phyloP scores from a whole-genome alignment of 2,797 vertebrate species.

The Cirrhinus molitorella region DNA sequence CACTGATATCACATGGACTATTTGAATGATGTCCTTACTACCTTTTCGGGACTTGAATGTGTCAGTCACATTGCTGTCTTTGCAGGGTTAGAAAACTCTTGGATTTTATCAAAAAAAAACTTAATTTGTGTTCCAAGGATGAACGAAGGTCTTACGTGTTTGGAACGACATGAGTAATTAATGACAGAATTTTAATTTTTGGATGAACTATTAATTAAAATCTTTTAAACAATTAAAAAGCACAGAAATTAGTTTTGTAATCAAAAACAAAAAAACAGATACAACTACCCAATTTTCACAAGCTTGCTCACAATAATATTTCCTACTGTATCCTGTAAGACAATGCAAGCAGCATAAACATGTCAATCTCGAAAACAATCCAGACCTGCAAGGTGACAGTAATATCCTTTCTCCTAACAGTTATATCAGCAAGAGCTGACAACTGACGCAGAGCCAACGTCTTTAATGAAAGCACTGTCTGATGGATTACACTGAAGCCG shows the following conservation, averaged over 20 bases:
- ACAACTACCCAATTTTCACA: neutral
- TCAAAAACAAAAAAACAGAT: neutral
- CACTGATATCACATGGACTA: too few relatives aligned
- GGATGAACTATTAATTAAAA: neutral
- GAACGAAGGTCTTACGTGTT: too few relatives aligned
- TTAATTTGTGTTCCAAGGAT: too few relatives aligned
- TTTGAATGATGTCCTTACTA: too few relatives aligned
- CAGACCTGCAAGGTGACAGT: slow-evolving; percentile 49
- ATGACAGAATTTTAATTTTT: too few relatives aligned
- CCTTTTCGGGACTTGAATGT: too few relatives aligned
- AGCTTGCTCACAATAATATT: neutral
- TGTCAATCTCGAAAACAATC: slow-evolving; percentile 4
- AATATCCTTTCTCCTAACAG: slow-evolving; percentile 48
- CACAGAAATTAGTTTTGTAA: neutral
- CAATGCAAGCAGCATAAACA: neutral
- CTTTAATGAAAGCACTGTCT: slow-evolving; percentile 77
- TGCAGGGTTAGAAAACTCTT: too few relatives aligned
- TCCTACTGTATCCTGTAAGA: neutral
- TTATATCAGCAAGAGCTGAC: slow-evolving; percentile 33
- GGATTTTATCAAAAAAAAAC: too few relatives aligned
- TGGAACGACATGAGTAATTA: too few relatives aligned
- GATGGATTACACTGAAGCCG: slow-evolving; percentile 75
- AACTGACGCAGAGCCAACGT: slow-evolving; percentile 56
- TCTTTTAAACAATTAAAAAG: neutral
- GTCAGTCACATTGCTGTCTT: too few relatives aligned